These are phyloP conservation scores for crab-eating macaque (Macaca fascicularis) DNA, from an alignment of 2,113 vertebrate species.

Conservation along the genomic window DNA sequence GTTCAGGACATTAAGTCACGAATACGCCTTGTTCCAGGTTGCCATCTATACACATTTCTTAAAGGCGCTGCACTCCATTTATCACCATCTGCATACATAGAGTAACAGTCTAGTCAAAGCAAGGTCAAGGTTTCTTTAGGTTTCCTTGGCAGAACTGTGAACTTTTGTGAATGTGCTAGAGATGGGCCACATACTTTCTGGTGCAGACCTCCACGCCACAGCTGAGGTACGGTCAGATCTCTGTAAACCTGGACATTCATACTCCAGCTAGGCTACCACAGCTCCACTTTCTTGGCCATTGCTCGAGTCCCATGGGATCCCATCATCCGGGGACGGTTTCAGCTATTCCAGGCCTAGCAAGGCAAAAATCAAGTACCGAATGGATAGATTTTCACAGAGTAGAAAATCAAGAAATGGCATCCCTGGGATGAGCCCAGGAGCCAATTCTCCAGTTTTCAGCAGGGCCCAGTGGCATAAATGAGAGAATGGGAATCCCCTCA, in stretches of 20 bases:
- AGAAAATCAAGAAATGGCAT: neutral
- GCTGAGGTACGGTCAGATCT: neutral
- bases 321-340: neutral
- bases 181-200: no score
- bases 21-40: neutral
- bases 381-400: neutral
- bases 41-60: neutral
- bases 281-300: neutral
- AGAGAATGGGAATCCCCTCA: neutral
- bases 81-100: neutral
- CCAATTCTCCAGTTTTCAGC: neutral
- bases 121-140: neutral
- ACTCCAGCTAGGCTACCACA: neutral
- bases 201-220: neutral
- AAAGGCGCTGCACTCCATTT: neutral
- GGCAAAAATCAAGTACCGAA: neutral
- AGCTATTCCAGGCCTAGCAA: neutral
- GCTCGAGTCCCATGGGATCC: neutral
- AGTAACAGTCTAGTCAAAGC: neutral
- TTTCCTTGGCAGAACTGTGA: neutral
- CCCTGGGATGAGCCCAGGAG: neutral
- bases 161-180: neutral
- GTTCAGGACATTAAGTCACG: neutral
- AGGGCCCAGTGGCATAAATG: neutral
- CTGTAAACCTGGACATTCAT: neutral